These are phyloP conservation scores for Macaca nemestrina DNA, from an alignment of 2,113 vertebrate species.

Conservation along the genomic window DNA sequence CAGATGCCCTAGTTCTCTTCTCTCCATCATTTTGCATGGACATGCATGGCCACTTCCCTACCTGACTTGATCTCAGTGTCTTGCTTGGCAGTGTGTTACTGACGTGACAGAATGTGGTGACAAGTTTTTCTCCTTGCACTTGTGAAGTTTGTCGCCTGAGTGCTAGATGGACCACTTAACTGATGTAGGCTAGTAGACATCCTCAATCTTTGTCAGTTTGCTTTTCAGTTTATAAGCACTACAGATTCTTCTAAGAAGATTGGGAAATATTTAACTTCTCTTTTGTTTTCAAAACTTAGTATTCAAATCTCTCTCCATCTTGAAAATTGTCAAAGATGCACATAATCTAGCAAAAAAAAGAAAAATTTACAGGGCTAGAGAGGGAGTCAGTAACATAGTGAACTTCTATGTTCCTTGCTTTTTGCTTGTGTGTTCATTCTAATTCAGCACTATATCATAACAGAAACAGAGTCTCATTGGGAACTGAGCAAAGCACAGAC, in stretches of 20 bases:
- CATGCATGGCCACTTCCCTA: too few species aligned
- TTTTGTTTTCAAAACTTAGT: not conserved
- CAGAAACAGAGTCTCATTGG: not conserved
- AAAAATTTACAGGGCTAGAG: rapidly evolving
- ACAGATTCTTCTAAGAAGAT: not conserved
- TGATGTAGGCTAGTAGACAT: too few species aligned
- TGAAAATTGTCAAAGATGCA: not conserved
- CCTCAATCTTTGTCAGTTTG: not conserved
- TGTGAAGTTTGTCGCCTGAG: not conserved
- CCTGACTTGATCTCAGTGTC: not conserved
- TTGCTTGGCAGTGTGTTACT: not conserved
- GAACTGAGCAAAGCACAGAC: not conserved
- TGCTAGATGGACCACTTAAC: not conserved
- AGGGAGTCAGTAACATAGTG: not conserved
- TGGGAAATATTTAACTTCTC: not conserved
- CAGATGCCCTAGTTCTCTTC: rapidly evolving
- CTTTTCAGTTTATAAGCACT: not conserved
- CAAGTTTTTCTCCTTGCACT: not conserved
- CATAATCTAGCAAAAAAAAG: not conserved
- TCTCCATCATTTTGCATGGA: rapidly evolving
- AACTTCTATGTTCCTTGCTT: not conserved
- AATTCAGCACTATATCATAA: not conserved
- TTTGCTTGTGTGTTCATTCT: not conserved
- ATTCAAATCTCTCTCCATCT: not conserved
- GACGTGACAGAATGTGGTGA: not conserved